phyloP scores from a whole-genome alignment of 2,113 vertebrate species.

The Tupaia chinensis region DNA sequence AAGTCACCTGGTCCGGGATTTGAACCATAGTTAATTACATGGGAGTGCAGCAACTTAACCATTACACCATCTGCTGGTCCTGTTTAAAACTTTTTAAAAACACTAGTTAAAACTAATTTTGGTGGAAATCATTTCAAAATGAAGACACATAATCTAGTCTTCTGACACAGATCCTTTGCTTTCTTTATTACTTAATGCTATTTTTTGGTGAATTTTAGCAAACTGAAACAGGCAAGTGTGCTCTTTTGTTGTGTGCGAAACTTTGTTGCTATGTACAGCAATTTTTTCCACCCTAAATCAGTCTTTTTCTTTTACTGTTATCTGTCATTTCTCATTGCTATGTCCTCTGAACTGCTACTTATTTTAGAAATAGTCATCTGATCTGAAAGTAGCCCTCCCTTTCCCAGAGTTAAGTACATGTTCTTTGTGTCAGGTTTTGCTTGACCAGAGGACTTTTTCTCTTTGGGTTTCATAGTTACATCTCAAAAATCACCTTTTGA shows the following conservation, averaged over 20 bases:
- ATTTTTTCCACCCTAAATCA: not conserved
- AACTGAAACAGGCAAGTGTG: not conserved
- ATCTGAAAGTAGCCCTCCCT: not conserved
- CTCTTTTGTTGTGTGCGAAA: not conserved
- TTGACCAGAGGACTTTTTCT: not conserved
- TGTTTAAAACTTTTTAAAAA: constrained; percentile 13
- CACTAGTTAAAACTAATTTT: constrained; percentile 5
- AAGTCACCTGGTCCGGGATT: no score
- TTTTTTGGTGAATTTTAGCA: constrained; percentile 8
- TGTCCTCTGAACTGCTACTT: not conserved
- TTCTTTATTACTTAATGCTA: constrained; percentile 21
- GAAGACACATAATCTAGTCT: not conserved
- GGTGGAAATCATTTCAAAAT: constrained; percentile 19
- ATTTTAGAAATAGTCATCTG: constrained; percentile 15
- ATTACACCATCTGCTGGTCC: no score
- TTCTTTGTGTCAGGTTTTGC: constrained; percentile 31
- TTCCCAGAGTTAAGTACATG: not conserved
- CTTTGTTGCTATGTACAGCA: not conserved
- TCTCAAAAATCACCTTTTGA: constrained; percentile 51
- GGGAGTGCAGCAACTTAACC: no score
- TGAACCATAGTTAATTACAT: no score
- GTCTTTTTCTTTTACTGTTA: not conserved
- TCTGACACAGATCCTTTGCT: constrained; percentile 28
- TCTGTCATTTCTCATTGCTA: not conserved
- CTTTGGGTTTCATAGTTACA: constrained; percentile 8